phyloP scores from a whole-genome alignment of 2,113 vertebrate genomes.

The Parus major region DNA sequence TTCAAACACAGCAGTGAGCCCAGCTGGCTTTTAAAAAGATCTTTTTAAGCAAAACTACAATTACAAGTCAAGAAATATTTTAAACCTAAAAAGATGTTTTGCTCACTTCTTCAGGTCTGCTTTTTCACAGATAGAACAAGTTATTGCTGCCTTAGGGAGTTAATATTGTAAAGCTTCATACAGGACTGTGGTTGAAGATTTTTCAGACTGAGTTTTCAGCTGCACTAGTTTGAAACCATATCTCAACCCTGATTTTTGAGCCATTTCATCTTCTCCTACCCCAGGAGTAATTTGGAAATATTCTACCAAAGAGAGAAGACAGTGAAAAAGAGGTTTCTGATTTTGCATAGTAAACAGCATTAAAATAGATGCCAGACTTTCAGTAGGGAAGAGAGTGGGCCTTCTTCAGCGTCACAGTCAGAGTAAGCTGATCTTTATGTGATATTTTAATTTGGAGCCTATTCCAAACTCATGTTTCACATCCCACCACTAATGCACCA shows the following conservation, averaged over 20 bases:
- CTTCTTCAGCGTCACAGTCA: not conserved
- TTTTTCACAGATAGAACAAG: not conserved
- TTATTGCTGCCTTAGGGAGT: not conserved
- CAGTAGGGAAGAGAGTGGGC: not conserved
- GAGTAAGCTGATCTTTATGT: constrained; percentile 25
- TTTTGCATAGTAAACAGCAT: not conserved
- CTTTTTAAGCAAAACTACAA: not conserved
- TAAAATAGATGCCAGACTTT: not conserved
- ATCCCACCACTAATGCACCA: not conserved
- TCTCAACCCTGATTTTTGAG: not conserved
- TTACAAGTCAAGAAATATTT: not conserved
- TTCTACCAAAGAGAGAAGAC: not conserved
- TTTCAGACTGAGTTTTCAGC: not conserved
- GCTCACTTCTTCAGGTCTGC: not conserved
- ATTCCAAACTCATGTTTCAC: constrained; percentile 49
- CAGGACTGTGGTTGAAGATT: not conserved
- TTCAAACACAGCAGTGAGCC: not conserved
- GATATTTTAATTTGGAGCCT: constrained; percentile 46
- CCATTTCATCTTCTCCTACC: not conserved
- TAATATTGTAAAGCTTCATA: not conserved
- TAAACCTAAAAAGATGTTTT: not conserved
- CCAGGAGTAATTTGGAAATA: not conserved
- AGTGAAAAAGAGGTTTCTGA: not conserved
- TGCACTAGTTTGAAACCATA: not conserved
- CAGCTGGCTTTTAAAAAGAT: not conserved